Evolutionary conservation across 2,888 invertebrate species (phyloP), one percentile per base, ranked within the genome.

Genomic region (Rhamnusium bicolor): DNA sequence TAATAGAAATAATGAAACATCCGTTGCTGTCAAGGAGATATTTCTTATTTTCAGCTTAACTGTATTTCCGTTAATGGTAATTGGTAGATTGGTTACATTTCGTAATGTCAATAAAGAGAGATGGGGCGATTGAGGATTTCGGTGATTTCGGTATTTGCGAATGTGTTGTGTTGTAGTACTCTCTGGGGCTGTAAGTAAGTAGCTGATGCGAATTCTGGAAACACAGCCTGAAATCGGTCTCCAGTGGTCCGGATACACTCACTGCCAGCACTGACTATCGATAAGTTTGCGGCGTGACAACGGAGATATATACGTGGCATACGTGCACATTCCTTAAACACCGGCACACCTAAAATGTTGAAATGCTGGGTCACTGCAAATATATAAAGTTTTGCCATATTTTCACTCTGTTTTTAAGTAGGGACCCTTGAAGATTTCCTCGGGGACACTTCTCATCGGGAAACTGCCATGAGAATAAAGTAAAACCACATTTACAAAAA

Each of bases 201-300:
- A 69, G 74, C 75, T 73, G 75, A 72, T 79, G 78, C 65, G 75
- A 74, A 82, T 81, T 81, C 81, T 63, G 76, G 78, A 81, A 81
- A 81, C 78, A 77, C 75, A 67, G 75, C 74, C 74, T 76, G 76
- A 75, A 83, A 83, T 83, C 79, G 83, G 77, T 83, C 83, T 81
- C 83, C 56, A 74, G 81, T 74, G 82, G 76, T 69, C 69, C 65
- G 69, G 66, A 65, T 72, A 58, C 70, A 62, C 67, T 67, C 21
- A 16, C 46, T 56, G 32, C 67, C 18, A 24, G 56, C 67, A 24
- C 56, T 16, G 67, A 56, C 67, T 67, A 67, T 67, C 67, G 67
- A 67, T 67, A 67, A 67, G 56, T 67, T 54, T 56, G 46, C 18
- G 54, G 54, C 67, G 56, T 67, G 67, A 67, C 67, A 67, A 56